These are phyloP conservation scores for Heterocephalus glaber DNA, from an alignment of 2,113 vertebrate species.

Conservation along the genomic window DNA sequence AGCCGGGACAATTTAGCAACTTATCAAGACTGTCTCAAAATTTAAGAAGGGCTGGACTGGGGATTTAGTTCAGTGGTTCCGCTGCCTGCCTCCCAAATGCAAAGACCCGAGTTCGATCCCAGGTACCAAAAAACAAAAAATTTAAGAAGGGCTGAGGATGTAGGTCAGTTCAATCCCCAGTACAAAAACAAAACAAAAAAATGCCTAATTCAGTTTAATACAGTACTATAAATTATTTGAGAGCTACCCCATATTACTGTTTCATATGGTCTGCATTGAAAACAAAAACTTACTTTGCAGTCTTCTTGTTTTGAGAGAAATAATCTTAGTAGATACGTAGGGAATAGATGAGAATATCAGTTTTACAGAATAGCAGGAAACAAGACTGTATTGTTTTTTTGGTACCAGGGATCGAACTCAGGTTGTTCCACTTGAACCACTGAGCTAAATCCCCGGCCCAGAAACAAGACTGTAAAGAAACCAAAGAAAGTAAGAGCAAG, in stretches of 20 bases:
- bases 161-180: background rate
- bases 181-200: background rate
- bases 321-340: background rate
- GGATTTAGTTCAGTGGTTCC: background rate
- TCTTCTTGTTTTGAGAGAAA: background rate
- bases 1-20: background rate
- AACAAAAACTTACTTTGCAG: background rate
- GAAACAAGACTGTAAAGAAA: background rate
- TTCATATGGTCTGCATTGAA: background rate
- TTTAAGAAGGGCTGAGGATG: background rate
- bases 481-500: background rate
- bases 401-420: too few species aligned
- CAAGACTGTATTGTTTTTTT: too few species aligned
- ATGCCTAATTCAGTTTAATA: background rate
- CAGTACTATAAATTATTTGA: background rate
- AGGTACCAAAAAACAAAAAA: too few species aligned
- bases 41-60: background rate
- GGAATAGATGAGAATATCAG: background rate
- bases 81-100: too few species aligned
- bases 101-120: too few species aligned
- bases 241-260: background rate
- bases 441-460: too few species aligned
- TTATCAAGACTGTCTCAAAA: background rate
- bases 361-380: slow-evolving; percentile 13
- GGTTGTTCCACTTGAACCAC: too few species aligned